These are phyloP conservation scores for Ips typographus DNA, from an alignment of 1,140 invertebrate genomes.

Conservation along the genomic window DNA sequence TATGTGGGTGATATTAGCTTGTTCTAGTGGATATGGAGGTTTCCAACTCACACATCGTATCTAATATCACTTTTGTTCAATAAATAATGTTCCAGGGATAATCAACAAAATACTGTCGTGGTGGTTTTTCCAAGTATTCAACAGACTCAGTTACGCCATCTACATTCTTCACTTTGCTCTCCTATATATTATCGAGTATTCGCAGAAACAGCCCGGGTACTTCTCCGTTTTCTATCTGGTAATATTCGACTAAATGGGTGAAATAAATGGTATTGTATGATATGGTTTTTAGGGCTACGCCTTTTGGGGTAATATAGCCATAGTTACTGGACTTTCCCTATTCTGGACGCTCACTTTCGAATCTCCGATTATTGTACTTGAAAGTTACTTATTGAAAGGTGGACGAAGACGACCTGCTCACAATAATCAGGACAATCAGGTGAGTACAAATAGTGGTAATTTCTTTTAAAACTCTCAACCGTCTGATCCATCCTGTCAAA, in stretches of 20 bases:
- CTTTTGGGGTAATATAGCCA: no score
- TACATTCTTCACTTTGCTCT: constrained; percentile 21
- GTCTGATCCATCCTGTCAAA: no score
- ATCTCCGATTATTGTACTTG: no score
- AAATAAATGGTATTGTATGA: no score
- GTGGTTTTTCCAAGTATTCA: constrained; percentile 23
- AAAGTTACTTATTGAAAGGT: no score
- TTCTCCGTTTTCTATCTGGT: constrained; percentile 25
- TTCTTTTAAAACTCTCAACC: no score
- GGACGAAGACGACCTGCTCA: no score
- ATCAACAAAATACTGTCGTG: constrained; percentile 26
- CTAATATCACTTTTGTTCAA: neutral
- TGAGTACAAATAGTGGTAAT: no score
- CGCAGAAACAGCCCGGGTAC: constrained; percentile 18
- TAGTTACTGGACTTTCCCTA: no score
- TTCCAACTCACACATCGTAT: neutral
- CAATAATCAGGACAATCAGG: no score
- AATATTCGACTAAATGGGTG: neutral
- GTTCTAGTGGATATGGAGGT: constrained; percentile 22
- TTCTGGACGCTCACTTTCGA: no score
- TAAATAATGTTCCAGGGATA: constrained; percentile 15
- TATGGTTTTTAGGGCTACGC: no score
- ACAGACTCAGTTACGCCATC: constrained; percentile 27
- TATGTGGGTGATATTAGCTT: constrained; percentile 19
- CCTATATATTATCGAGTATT: neutral